Evolutionary conservation across 2,888 invertebrate species (phyloP).

Genomic region (Automeris io): DNA sequence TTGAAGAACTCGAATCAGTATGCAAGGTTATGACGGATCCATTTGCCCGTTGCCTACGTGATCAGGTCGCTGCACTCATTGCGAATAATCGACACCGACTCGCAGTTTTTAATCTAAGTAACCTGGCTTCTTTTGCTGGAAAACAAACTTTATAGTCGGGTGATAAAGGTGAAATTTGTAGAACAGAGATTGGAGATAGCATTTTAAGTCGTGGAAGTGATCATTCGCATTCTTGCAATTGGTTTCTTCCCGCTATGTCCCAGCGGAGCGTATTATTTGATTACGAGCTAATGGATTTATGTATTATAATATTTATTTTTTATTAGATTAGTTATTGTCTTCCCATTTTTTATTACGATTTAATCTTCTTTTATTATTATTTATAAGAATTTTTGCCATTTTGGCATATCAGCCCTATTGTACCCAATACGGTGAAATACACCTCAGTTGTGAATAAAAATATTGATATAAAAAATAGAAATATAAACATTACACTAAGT

Average conservation of each 20-base stretch:
- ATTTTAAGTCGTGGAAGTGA: conserved; percentile 11
- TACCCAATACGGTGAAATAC: too few species aligned
- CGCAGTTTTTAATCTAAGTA: too few species aligned
- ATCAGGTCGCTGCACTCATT: conserved; percentile 53
- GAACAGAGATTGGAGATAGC: conserved; percentile 5
- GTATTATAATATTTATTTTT: background rate
- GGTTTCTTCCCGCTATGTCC: conserved; percentile 49
- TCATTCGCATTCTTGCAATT: conserved; percentile 43
- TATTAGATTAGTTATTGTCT: too few species aligned
- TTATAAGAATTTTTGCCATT: too few species aligned
- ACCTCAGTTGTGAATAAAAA: too few species aligned
- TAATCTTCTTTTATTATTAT: too few species aligned
- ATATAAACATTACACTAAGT: too few species aligned
- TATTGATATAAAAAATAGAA: too few species aligned
- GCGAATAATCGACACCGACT: conserved; percentile 51
- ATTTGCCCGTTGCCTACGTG: conserved; percentile 22
- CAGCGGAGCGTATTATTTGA: conserved; percentile 14
- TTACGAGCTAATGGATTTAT: background rate
- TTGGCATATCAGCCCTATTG: too few species aligned
- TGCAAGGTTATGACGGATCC: background rate
- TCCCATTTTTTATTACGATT: too few species aligned
- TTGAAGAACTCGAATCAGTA: background rate
- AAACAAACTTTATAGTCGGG: conserved; percentile 7
- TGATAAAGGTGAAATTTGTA: conserved; percentile 15
- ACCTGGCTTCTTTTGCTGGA: conserved; percentile 7